Base-by-base conservation (phyloP, 2,113 vertebrate genomes). In the Myxocyprinus asiaticus region DNA sequence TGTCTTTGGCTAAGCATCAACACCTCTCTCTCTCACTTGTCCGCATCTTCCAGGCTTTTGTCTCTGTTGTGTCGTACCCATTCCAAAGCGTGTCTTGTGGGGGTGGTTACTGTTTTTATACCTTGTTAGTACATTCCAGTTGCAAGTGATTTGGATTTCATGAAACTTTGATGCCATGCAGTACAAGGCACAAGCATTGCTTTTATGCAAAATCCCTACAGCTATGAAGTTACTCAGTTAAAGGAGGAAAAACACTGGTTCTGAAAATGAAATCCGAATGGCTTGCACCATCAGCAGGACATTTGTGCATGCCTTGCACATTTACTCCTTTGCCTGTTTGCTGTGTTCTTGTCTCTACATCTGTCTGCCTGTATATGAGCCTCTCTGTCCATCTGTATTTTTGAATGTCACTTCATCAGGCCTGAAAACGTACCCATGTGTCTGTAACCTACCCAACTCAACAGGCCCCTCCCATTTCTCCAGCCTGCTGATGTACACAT, bases 211-310 rank as follows among this genome's bases (percentile, higher is more conserved):
- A 75, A 9, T 51, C 17, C 58, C 45, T 4, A 6, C 22, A 44
- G 72, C 9, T 11, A 4, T 70, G 45, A n/a, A 44, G 50, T 8
- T n/a, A 5, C 42, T 47, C 7, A 8, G 17, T 44, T 44, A 9
- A 56, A 17, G 15, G 7, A n/a, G 50, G 51, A 63, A 76, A 63
- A 47, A 43, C 43, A 73, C 48, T 79, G 47, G 58, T 22, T 65
- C 9, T 12, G 65, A 48, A 33, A 33, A 33, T 33, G 22, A 33
- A 53, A 80, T 82, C 81, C 64, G 86, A 86, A 86, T 87, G 90
- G 81, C 90, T 93, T 90, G 86, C 79, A 82, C 58, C 87, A 84
- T 85, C 88, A 89, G 85, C 86, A 79, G 91, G 91, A 88, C 79
- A 72, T 70, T 80, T 80, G 82, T 76, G 82, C 85, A 84, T 90